Evolutionary conservation across 1,140 invertebrate species (phyloP).

Genomic region (Myzus persicae): DNA sequence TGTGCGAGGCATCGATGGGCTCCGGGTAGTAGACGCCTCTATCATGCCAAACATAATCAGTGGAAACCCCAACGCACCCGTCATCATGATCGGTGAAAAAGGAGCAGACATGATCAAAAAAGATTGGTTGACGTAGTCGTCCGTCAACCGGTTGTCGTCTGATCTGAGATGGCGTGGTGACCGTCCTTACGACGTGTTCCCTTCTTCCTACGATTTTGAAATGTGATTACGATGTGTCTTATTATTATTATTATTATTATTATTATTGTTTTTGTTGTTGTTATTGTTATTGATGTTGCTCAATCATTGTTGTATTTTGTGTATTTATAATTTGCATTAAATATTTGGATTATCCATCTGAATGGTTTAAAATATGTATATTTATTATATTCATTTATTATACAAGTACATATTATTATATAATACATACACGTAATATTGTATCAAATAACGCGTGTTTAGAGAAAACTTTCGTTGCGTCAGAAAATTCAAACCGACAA

Average conservation of each 20-base stretch:
- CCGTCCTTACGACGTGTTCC: neutral
- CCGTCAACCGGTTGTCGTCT: neutral
- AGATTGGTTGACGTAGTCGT: slow-evolving; percentile 64
- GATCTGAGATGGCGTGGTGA: too few species aligned
- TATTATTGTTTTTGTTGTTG: neutral
- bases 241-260: neutral
- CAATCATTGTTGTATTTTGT: neutral
- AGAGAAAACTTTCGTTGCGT: neutral
- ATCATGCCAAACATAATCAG: slow-evolving; percentile 84
- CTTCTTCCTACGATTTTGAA: neutral
- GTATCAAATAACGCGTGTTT: neutral
- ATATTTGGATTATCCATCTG: neutral
- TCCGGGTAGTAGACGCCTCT: slow-evolving; percentile 79
- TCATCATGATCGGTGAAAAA: slow-evolving; percentile 83
- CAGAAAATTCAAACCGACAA: neutral
- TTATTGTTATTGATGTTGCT: neutral
- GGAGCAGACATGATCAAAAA: slow-evolving; percentile 82
- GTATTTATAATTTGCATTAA: neutral
- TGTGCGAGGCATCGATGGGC: slow-evolving; percentile 76
- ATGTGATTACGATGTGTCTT: neutral
- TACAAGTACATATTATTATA: neutral
- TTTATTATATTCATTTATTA: neutral
- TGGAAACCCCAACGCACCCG: slow-evolving; percentile 81
- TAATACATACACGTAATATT: neutral
- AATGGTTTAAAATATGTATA: neutral